Conservation (phyloP, 2,797 vertebrate genomes). For the Enoplosus armatus region DNA sequence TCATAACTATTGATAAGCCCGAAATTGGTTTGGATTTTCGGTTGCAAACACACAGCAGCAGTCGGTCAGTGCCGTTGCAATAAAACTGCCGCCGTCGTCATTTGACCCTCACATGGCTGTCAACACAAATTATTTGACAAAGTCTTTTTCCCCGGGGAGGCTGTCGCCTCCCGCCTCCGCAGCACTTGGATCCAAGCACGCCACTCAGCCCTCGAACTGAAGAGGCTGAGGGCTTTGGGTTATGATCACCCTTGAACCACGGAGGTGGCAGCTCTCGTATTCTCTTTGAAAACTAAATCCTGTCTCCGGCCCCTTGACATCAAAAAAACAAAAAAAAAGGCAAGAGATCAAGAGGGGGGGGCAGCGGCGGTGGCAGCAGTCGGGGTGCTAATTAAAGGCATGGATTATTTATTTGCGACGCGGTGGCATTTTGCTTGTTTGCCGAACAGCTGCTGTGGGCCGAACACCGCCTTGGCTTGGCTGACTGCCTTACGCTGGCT, state of each 20-base stretch:
- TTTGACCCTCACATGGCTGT: conserved; percentile 35
- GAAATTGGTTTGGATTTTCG: conserved; percentile 12
- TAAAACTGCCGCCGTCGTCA: conserved; percentile 16
- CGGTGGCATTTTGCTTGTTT: conserved; percentile 74
- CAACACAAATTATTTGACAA: conserved; percentile 47
- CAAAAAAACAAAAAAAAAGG: conserved; percentile 61
- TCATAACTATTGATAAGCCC: not conserved
- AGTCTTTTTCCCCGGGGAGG: conserved; percentile 24
- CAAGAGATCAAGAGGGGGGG: conserved; percentile 60
- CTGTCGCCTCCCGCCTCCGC: conserved; percentile 30
- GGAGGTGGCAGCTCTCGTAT: conserved; percentile 58
- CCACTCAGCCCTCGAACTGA: conserved; percentile 14
- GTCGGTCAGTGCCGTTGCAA: conserved; percentile 14
- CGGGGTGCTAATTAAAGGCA: conserved; percentile 73
- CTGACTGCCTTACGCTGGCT: conserved; percentile 43
- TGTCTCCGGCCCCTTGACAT: conserved; percentile 59
- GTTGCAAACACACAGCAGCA: conserved; percentile 13
- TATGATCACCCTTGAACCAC: conserved; percentile 61
- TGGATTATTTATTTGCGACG: conserved; percentile 78
- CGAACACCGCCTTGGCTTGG: conserved; percentile 54
- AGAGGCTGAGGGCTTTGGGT: conserved; percentile 42
- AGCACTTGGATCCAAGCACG: conserved; percentile 33
- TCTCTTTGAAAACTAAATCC: conserved; percentile 74
- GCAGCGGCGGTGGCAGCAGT: conserved; percentile 15
- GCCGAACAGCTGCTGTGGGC: conserved; percentile 68